A percentile compares a stretch with the other conserved stretches of the same genome.
Conservation (phyloP, 2,113 vertebrate species). For the Cervus canadensis region DNA sequence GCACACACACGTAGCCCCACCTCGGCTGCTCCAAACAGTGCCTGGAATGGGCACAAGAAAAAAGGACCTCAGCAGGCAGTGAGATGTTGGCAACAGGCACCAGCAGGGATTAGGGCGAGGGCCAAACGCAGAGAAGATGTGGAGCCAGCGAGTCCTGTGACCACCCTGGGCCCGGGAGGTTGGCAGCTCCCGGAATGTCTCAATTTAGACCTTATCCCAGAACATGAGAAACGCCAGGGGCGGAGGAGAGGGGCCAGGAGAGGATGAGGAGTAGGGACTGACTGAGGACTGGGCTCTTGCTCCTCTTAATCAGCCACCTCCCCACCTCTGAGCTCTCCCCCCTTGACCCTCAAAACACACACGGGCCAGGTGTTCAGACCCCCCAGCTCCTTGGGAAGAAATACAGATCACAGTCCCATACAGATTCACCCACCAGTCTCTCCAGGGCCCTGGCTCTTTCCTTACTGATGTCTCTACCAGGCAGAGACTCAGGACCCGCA, state of each 20-base stretch:
- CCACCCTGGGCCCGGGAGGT: constrained; percentile 6
- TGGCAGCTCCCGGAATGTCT: constrained; percentile 40
- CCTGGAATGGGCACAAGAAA: background rate
- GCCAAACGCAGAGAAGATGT: background rate
- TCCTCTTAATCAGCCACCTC: background rate
- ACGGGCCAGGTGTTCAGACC: background rate
- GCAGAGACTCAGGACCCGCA: background rate
- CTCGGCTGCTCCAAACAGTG: background rate
- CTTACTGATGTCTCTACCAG: background rate
- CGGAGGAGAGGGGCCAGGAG: background rate
- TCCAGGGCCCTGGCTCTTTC: background rate
- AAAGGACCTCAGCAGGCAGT: background rate
- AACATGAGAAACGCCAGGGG: constrained; percentile 10
- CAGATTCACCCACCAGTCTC: background rate
- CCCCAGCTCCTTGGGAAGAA: background rate
- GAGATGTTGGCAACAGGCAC: background rate
- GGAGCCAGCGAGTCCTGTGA: constrained; percentile 51
- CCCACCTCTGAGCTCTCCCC: background rate
- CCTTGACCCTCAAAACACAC: background rate
- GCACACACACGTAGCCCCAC: background rate
- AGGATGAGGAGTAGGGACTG: background rate
- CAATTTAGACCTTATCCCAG: constrained; percentile 54
- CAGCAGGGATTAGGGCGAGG: background rate
- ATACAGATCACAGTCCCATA: background rate
- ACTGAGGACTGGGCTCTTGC: background rate